Percentiles rank a stretch among this genome's conserved stretches.
These are phyloP conservation scores for Olivierus martensii DNA, from an alignment of 1,140 invertebrate species.

Conservation along the genomic window DNA sequence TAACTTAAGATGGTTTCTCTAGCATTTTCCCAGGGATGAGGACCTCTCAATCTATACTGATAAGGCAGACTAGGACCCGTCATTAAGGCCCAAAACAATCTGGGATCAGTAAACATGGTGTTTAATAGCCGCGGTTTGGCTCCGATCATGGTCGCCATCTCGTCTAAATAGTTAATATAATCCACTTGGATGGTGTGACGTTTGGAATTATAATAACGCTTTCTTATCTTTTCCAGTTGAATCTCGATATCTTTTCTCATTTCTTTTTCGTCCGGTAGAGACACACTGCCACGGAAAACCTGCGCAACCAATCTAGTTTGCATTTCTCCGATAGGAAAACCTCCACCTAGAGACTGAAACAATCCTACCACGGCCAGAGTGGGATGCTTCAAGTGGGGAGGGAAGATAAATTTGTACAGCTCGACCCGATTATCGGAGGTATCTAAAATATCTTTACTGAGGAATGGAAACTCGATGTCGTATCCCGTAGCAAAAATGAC, in stretches of 20 bases:
- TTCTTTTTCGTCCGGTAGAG: conserved; percentile 20
- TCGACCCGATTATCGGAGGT: conserved; percentile 30
- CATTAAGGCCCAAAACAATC: conserved; percentile 25
- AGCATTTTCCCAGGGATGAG: too few relatives aligned
- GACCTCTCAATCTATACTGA: conserved; percentile 35
- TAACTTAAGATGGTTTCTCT: conserved; percentile 23
- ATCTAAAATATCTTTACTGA: conserved; percentile 21
- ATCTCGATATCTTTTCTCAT: conserved; percentile 25
- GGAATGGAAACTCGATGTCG: conserved; percentile 31
- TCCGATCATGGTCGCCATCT: conserved; percentile 31
- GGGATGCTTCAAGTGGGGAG: conserved; percentile 25
- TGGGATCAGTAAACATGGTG: conserved; percentile 26
- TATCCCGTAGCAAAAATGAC: conserved; percentile 33
- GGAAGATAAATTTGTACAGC: conserved; percentile 36
- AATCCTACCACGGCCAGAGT: conserved; percentile 38
- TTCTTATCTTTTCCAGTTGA: conserved; percentile 10
- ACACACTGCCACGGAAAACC: conserved; percentile 17
- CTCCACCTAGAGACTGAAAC: conserved; percentile 36
- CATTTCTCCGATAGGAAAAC: conserved; percentile 39
- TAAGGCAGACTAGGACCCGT: too few relatives aligned
- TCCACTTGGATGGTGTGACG: too few relatives aligned
- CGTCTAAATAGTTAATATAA: conserved; percentile 35
- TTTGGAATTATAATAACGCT: conserved; percentile 22
- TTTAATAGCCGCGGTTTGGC: conserved; percentile 30
- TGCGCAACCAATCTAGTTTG: conserved; percentile 33